A percentile compares a stretch with the other conserved stretches of the same genome.
phyloP scores from a whole-genome alignment of 2,797 vertebrate genomes.

The Acanthis flammea region DNA sequence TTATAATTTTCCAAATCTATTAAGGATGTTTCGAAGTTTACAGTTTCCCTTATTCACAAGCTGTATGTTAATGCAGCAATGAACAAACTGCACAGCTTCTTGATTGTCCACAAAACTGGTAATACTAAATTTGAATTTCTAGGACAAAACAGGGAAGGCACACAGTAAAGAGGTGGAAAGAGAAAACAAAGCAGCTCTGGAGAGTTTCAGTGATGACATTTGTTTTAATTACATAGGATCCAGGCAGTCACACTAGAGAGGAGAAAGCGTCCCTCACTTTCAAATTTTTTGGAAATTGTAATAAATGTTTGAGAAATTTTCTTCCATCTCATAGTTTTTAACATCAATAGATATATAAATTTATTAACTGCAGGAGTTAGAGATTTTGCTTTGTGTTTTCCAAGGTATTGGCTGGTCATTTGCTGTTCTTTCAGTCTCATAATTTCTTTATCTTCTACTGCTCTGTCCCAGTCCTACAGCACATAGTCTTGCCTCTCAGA shows the following conservation, averaged over 20 bases:
- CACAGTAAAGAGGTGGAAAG: not conserved
- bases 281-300: not conserved
- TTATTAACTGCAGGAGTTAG: not conserved
- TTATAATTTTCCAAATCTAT: not conserved
- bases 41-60: not conserved
- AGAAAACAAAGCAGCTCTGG: not conserved
- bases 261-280: not conserved
- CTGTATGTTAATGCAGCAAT: not conserved
- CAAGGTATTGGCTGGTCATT: not conserved
- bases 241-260: not conserved
- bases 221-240: not conserved
- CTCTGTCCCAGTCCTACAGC: not conserved
- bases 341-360: not conserved
- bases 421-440: not conserved
- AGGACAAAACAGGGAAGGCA: not conserved
- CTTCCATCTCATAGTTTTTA: not conserved
- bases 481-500: not conserved
- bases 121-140: not conserved
- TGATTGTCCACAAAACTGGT: not conserved
- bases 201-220: not conserved
- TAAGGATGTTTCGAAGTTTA: not conserved
- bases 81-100: not conserved
- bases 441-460: not conserved
- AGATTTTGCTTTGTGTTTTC: not conserved
- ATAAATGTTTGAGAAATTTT: not conserved